Base-by-base conservation (phyloP, 2,888 invertebrate genomes). In the Thumatha senex region DNA sequence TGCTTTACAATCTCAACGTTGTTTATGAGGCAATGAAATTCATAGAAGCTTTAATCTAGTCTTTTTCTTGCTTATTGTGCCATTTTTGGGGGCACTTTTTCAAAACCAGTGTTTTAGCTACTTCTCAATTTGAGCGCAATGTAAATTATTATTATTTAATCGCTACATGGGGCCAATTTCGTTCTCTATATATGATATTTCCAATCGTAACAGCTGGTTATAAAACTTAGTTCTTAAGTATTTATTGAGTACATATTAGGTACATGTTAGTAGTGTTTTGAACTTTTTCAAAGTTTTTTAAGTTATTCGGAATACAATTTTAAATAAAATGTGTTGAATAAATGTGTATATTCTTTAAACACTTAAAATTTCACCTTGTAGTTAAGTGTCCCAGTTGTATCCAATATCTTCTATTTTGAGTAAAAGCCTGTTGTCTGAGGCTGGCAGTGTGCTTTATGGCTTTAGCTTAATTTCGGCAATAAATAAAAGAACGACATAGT, bases 41-140 rank as follows among this genome's bases (percentile, higher is more conserved):
- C 69, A 87, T 79, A 86, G 89, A 90, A 89, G 89, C 89, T 90
- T 88, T 86, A 86, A 86, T 91, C 91, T 91, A 91, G 91, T 91
- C 91, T 82, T 80, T n/a, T 82, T 84, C 82, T 82, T 77, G 86
- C 84, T 82, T 81, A 74, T 65, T 70, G 84, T 86, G 86, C 83
- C 86, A 84, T 84, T 82, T 80, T 70, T 76, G 70, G 66, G 68
- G 81, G 85, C 86, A 85, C 77, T 61, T 67, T 67, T 67, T 63
- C 65, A 57, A 75, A 74, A 72, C 78, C 80, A 84, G 82, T 85
- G 77, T 80, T 68, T 67, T 54, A 36, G 71, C 65, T 74, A 74
- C 53, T 63, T 60, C 54, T 57, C 76, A 73, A 74, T 70, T 74
- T 65, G 71, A 82, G 85, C 81, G 84, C 80, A 80, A 83, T 74